These are phyloP conservation scores for Caenorhabditis parvicauda DNA, from an alignment of 2,888 invertebrate genomes.

Conservation along the genomic window DNA sequence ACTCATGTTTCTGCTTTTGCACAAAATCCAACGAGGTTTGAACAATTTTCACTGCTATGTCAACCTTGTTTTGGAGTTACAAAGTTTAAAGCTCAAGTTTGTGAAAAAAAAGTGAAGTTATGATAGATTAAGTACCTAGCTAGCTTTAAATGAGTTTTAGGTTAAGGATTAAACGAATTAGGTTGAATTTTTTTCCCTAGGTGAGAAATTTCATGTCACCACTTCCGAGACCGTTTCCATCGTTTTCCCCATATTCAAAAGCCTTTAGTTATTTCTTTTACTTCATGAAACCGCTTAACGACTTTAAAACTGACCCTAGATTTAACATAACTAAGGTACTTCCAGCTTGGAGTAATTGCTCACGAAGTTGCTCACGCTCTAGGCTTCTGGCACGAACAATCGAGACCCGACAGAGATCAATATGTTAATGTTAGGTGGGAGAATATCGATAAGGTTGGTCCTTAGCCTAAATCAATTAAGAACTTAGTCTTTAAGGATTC, in stretches of 20 bases:
- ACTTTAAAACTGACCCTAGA: neutral
- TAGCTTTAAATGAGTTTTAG: neutral
- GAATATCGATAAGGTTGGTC: constrained; percentile 55
- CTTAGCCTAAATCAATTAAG: constrained; percentile 1
- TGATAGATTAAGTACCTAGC: too few species aligned
- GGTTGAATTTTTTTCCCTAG: neutral
- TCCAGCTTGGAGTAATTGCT: constrained; percentile 63
- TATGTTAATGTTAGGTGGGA: constrained; percentile 61
- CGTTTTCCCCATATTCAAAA: too few species aligned
- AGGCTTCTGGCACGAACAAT: constrained; percentile 63
- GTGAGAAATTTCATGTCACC: too few species aligned
- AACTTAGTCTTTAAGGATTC: constrained; percentile 44
- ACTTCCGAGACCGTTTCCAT: too few species aligned
- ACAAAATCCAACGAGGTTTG: too few species aligned
- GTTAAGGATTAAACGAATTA: neutral
- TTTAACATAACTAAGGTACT: neutral
- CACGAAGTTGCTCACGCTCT: constrained; percentile 63
- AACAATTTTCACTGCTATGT: too few species aligned
- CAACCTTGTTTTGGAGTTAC: too few species aligned
- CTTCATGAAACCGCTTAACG: neutral
- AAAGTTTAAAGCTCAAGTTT: too few species aligned
- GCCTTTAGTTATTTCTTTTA: neutral
- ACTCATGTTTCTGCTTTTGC: too few species aligned
- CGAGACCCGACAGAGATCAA: constrained; percentile 59
- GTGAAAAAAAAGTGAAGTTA: too few species aligned